A percentile compares a stretch with the other conserved stretches of the same genome.
These are phyloP conservation scores for Caenorhabditis sp. DNA, from an alignment of 2,888 invertebrate genomes.

Conservation along the genomic window DNA sequence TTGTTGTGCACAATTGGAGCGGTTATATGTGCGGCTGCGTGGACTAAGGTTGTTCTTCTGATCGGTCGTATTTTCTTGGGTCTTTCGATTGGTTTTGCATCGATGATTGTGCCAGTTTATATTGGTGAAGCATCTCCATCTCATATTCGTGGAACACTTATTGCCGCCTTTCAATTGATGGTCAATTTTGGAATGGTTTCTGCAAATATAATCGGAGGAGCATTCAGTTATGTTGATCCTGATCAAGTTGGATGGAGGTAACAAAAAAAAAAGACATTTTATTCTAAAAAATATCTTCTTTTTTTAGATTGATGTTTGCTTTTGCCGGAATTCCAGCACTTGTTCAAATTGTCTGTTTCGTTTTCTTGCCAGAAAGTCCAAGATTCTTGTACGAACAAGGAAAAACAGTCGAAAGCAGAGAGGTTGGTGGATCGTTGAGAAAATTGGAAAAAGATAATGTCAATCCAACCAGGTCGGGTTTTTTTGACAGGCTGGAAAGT, in stretches of 20 bases:
- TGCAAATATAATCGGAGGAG: conserved; percentile 74
- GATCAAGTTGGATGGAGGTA: conserved; percentile 74
- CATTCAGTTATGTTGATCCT: conserved; percentile 72
- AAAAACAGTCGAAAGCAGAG: conserved; percentile 39
- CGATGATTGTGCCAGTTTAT: conserved; percentile 75
- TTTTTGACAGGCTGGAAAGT: too few relatives aligned
- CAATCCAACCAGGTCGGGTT: too few relatives aligned
- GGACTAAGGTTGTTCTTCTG: conserved; percentile 48
- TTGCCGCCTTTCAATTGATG: conserved; percentile 70
- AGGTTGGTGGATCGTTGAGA: background rate
- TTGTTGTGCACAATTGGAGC: conserved; percentile 74
- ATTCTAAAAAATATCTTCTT: background rate
- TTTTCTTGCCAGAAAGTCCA: conserved; percentile 75
- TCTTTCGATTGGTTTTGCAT: conserved; percentile 58
- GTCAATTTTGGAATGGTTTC: conserved; percentile 75
- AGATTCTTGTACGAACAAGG: conserved; percentile 68
- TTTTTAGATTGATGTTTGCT: conserved; percentile 57
- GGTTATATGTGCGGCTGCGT: conserved; percentile 66
- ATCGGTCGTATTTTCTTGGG: conserved; percentile 56
- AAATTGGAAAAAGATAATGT: too few relatives aligned
- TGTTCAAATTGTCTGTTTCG: conserved; percentile 74
- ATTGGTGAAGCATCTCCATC: conserved; percentile 75
- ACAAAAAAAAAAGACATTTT: background rate
- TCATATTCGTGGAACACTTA: conserved; percentile 72
- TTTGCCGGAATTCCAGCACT: conserved; percentile 74